phyloP scores from a whole-genome alignment of 2,797 vertebrate species.

The Xerus rutilus region DNA sequence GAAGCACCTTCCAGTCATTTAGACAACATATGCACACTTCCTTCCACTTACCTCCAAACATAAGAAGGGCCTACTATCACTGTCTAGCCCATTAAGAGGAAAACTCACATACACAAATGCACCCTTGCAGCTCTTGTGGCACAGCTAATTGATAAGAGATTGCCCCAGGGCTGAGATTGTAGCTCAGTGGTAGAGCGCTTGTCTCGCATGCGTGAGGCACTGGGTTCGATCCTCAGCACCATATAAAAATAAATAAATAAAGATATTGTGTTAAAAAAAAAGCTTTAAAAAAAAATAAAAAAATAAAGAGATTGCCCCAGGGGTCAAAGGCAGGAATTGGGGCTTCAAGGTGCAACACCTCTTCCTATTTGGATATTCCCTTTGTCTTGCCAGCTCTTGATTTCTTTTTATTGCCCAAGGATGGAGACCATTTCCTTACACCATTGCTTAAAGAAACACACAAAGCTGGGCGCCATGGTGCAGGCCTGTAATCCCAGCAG shows the following conservation, averaged over 20 bases:
- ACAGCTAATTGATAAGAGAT: neutral
- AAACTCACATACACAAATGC: neutral
- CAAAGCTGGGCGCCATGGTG: too few species aligned
- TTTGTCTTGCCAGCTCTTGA: neutral
- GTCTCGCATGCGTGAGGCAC: too few species aligned
- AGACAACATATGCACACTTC: neutral
- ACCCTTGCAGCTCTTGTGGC: neutral
- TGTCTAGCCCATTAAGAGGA: neutral
- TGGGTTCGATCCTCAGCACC: too few species aligned
- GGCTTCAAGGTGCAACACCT: neutral
- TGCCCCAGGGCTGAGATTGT: too few species aligned
- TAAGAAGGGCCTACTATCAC: neutral
- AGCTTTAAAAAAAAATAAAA: too few species aligned
- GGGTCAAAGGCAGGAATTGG: neutral
- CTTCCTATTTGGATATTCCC: neutral
- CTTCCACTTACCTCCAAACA: neutral
- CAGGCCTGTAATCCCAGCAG: too few species aligned
- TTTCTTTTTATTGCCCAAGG: neutral
- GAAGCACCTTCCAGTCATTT: neutral
- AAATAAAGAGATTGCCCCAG: neutral
- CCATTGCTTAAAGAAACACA: conserved; percentile 44
- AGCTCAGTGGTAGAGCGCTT: too few species aligned
- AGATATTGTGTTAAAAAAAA: too few species aligned
- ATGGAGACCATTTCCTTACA: neutral
- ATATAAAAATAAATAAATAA: too few species aligned